Evolutionary conservation across 64 coral and sea anemone species (phyloP).

Genomic region (Actinia equina): DNA sequence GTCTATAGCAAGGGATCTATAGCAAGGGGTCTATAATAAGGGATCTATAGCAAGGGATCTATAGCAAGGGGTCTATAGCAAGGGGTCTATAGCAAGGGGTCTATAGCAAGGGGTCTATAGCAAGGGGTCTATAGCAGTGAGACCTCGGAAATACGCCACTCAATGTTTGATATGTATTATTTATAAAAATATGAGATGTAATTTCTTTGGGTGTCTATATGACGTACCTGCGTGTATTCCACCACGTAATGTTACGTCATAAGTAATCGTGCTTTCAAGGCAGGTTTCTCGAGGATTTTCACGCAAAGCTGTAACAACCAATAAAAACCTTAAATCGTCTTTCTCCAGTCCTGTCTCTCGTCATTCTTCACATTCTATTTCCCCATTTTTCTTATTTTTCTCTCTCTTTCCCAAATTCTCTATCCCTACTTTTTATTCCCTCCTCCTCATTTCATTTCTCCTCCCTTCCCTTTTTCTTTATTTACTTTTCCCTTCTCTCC

Average conservation of each 20-base stretch:
- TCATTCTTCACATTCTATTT: not conserved
- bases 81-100: too few species aligned
- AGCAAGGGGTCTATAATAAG: too few species aligned
- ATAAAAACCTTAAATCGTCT: not conserved
- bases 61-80: too few species aligned
- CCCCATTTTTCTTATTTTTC: not conserved
- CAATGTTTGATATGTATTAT: too few species aligned
- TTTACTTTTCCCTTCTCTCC: not conserved
- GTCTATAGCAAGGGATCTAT: too few species aligned
- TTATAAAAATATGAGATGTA: too few species aligned
- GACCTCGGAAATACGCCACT: too few species aligned
- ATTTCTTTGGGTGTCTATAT: not conserved
- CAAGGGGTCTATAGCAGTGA: too few species aligned
- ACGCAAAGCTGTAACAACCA: slow-evolving; percentile 8
- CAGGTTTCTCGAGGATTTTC: slow-evolving; percentile 51
- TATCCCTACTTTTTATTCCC: not conserved
- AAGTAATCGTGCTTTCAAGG: slow-evolving; percentile 68
- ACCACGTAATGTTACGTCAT: slow-evolving; percentile 85
- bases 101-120: too few species aligned
- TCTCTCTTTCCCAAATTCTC: not conserved
- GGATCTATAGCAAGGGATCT: too few species aligned
- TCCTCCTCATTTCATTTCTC: not conserved
- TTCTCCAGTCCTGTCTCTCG: not conserved
- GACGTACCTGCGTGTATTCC: slow-evolving; percentile 72
- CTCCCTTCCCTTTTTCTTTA: not conserved